Evolutionary conservation across 1,140 invertebrate genomes (phyloP).

Genomic region (Macrobrachium rosenbergii): DNA sequence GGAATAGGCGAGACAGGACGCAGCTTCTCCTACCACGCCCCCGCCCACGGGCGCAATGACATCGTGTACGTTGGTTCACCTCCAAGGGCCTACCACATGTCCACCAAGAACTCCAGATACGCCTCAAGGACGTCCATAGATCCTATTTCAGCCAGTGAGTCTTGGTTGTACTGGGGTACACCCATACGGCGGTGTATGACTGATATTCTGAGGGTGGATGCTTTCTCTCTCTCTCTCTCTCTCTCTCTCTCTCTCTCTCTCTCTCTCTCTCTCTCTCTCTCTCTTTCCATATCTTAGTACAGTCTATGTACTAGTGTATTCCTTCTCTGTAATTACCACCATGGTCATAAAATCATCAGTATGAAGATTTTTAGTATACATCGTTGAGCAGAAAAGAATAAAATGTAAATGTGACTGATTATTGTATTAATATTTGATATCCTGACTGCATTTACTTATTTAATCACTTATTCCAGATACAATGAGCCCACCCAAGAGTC

Average conservation of each 20-base stretch:
- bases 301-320: too few relatives aligned
- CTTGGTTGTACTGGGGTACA: too few relatives aligned
- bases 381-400: not conserved
- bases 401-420: not conserved
- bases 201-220: too few relatives aligned
- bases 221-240: too few relatives aligned
- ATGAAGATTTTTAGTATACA: too few relatives aligned
- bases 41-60: constrained; percentile 19
- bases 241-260: too few relatives aligned
- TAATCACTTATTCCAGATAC: constrained; percentile 16
- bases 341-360: too few relatives aligned
- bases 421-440: not conserved
- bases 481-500: constrained; percentile 49
- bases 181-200: too few relatives aligned
- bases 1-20: constrained; percentile 45
- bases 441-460: not conserved
- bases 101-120: constrained; percentile 51
- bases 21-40: constrained; percentile 56
- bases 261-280: too few relatives aligned
- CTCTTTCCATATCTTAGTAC: too few relatives aligned
- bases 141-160: constrained; percentile 40
- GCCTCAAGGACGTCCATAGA: constrained; percentile 53
- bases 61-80: constrained; percentile 44
- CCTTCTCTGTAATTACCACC: too few relatives aligned
- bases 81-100: constrained; percentile 43